Base-by-base conservation (phyloP, 1,140 invertebrate genomes). In the Oncopeltus fasciatus region DNA sequence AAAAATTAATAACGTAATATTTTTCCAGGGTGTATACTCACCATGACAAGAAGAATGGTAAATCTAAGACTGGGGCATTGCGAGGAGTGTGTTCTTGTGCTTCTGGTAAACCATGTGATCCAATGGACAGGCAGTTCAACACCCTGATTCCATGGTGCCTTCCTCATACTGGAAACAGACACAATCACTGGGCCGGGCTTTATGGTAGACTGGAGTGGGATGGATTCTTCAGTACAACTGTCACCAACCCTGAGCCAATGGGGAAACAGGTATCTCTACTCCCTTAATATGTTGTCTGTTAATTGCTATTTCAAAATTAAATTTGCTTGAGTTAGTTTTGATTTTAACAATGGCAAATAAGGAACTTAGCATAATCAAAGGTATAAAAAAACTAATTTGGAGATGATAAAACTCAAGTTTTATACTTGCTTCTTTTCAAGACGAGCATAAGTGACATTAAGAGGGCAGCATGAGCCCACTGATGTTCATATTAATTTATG, bases 201-300 rank as follows among this genome's bases (percentile, higher is more conserved):
- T 83, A 83, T 64, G 81, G 90, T 1, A 78, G 90, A 59, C 70
- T 93, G 1, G 83, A 86, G 61, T 92, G 88, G 88, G 81, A 89
- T 69, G 89, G 88, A 14, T 91, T 86, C 75, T 93, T 92, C 71
- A 81, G 80, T 61, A 93, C 90, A 2, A 92, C 88, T 8, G 79
- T 85, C 57, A 92, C 89, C n/a, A 91, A 92, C 76, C 89, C 89
- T 44, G 89, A 92, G 70, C 89, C 90, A 9, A 92, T 92, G 87
- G 88, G 89, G 59, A 92, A 92, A 79, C 89, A 92, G 77, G 88
- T 80, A 64, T 8, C 31, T 38, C 5, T n/a, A n/a, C n/a, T n/a
- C n/a, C n/a, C n/a, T n/a, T n/a, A n/a, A n/a, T n/a, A n/a, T n/a
- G n/a, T n/a, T n/a, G n/a, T n/a, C n/a, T n/a, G n/a, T n/a, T n/a